phyloP scores from a whole-genome alignment of 2,888 invertebrate species.

The Rhabditoides inermis region DNA sequence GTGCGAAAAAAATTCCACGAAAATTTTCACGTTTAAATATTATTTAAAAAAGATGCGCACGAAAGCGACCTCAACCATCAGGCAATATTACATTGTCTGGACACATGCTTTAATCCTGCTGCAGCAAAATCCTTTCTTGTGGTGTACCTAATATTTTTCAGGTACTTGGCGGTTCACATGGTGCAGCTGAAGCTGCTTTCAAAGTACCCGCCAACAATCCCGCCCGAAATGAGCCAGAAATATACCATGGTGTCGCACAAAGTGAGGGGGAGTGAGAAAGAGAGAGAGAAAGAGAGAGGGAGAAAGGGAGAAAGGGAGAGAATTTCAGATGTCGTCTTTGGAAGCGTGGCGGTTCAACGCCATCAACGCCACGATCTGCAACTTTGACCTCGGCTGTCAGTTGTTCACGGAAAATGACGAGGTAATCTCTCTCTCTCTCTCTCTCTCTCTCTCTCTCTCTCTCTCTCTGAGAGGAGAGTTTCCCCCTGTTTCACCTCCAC shows the following conservation, averaged over 20 bases:
- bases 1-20: too few species aligned
- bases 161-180: constrained; percentile 39
- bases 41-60: too few species aligned
- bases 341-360: constrained; percentile 42
- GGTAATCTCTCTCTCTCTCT: too few species aligned
- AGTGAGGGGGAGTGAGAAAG: constrained; percentile 23
- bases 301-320: neutral
- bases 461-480: too few species aligned
- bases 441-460: too few species aligned
- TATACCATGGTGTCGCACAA: constrained; percentile 37
- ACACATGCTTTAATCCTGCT: too few species aligned
- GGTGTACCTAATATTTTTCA: too few species aligned
- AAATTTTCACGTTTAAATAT: too few species aligned
- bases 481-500: too few species aligned
- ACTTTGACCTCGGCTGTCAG: constrained; percentile 42
- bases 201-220: constrained; percentile 40
- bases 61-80: too few species aligned
- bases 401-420: constrained; percentile 38
- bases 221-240: constrained; percentile 19
- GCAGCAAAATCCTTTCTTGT: too few species aligned
- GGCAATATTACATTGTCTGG: too few species aligned
- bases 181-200: constrained; percentile 38
- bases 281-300: constrained; percentile 2
- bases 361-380: constrained; percentile 32
- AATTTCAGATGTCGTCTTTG: neutral